Base-by-base conservation (phyloP, 2,888 invertebrate genomes). In the Arrhopalites spinosus region DNA sequence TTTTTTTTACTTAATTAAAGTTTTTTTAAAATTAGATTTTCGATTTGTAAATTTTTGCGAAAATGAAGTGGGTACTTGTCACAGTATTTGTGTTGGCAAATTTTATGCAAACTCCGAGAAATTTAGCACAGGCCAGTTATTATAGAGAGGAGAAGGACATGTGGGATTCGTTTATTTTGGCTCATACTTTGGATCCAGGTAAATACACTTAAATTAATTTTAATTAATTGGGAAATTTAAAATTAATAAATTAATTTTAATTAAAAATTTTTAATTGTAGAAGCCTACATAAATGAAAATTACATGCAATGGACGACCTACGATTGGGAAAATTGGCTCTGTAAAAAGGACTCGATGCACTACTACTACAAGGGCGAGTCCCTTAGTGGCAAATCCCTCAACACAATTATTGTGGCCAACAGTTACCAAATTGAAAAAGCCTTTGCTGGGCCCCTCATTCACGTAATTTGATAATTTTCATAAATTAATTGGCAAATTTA, bases 151-250 rank as follows among this genome's bases (percentile, higher is more conserved):
- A 73, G 27, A n/a, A 47, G 27, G 13, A 63, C 29, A 73, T 36
- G 11, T 74, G 66, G 53, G 67, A 74, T 1, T 56, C 75, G n/a
- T 75, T 75, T 27, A 29, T 71, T 1, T n/a, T 75, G 17, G 70
- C 75, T 15, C 75, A 75, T n/a, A 70, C 75, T 1, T 47, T 69
- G 23, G 59, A 75, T 75, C 75, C 75, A 47, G 20, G 71, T 74
- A 69, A 50, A 50, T 50, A 5, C 50, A n/a, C 2, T 5, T 15
- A n/a, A 50, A 50, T 50, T 50, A 50, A 17, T 45, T 45, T 45
- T 11, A 11, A 5, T 50, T 50, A 17, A 5, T 50, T n/a, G 50
- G 2, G 15, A n/a, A 50, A 15, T 8, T 50, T n/a, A 15, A 50
- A n/a, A n/a, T 50, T 5, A 50, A n/a, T 50, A 13, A 5, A 5